Conservation (phyloP, 1,140 invertebrate species). For the Leptinotarsa defecta region DNA sequence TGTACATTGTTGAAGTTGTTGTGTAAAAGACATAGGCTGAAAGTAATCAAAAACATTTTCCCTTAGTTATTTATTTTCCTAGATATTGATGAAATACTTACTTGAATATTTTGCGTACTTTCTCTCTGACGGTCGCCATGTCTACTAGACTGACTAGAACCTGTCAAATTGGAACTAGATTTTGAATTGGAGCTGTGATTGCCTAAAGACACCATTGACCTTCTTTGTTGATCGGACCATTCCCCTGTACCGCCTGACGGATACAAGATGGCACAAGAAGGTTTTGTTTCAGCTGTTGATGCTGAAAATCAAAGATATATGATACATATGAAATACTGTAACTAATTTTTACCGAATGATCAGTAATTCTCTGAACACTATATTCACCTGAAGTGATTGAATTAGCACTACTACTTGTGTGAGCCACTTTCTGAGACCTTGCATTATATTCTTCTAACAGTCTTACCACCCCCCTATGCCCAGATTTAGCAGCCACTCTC, state of each 20-base stretch:
- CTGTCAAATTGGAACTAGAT: slow-evolving; percentile 72
- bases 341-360: not conserved
- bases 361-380: not conserved
- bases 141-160: slow-evolving; percentile 56
- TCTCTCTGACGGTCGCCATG: slow-evolving; percentile 52
- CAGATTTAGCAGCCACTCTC: slow-evolving; percentile 77
- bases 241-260: slow-evolving; percentile 62
- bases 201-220: slow-evolving; percentile 73
- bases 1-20: slow-evolving; percentile 74
- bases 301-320: slow-evolving; percentile 42
- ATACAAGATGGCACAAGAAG: slow-evolving; percentile 67
- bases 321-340: too few relatives aligned
- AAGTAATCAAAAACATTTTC: slow-evolving; percentile 32
- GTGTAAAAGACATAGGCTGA: slow-evolving; percentile 71
- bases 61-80: not conserved
- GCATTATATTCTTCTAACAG: slow-evolving; percentile 65
- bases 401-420: slow-evolving; percentile 63
- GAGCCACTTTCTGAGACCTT: slow-evolving; percentile 46
- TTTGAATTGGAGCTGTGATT: slow-evolving; percentile 75
- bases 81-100: slow-evolving; percentile 22
- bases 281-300: slow-evolving; percentile 72
- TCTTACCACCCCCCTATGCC: slow-evolving; percentile 72
- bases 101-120: slow-evolving; percentile 44
- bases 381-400: slow-evolving; percentile 63
- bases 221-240: slow-evolving; percentile 65